Evolutionary conservation across 2,113 vertebrate genomes (phyloP), one percentile per base, ranked within the genome.

Genomic region (Indicator indicator): DNA sequence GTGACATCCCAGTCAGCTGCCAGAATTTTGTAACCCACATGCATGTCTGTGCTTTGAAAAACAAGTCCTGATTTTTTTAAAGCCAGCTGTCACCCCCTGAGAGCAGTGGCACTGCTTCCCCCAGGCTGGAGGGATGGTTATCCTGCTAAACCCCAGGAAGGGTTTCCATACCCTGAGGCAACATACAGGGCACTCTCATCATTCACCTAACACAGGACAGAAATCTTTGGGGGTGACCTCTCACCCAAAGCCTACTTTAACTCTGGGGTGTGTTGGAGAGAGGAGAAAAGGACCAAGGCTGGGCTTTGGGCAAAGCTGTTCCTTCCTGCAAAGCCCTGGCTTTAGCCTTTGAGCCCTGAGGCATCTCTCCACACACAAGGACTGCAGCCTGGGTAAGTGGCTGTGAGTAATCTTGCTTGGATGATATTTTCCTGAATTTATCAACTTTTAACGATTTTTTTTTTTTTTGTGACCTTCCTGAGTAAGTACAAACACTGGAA

Each of bases 81-180:
- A 36, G 36, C 36, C 36, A 36, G 36, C 36, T 36, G 36, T 36
- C 36, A 36, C 36, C 36, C 36, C 46, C 24, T 6, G 18, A 9
- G 19, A 21, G 28, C 2, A 30, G 10, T 0, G 6, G 8, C 3
- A 4, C 36, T 36, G 36, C 36, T 36, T 36, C 8, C 36, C 36
- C 33, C 21, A 13, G 24, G 32, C n/a, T 36, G 4, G 2, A 8
- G 3, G 11, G 6, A 17, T 0, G 1, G 46, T 17, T n/a, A n/a
- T 16, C 18, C 70, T 36, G 60, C 28, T 52, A 12, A 73, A 9
- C 11, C 27, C 20, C 16, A 12, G 38, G 52, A 32, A 68, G 42
- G 17, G 12, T 42, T 73, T 77, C 78, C 26, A 1, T 30, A 9
- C 1, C 1, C 36, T 38, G 26, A 16, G 11, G 23, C 3, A 48